These are phyloP conservation scores for Andrena haemorrhoa DNA, from an alignment of 2,888 invertebrate species.

Conservation along the genomic window DNA sequence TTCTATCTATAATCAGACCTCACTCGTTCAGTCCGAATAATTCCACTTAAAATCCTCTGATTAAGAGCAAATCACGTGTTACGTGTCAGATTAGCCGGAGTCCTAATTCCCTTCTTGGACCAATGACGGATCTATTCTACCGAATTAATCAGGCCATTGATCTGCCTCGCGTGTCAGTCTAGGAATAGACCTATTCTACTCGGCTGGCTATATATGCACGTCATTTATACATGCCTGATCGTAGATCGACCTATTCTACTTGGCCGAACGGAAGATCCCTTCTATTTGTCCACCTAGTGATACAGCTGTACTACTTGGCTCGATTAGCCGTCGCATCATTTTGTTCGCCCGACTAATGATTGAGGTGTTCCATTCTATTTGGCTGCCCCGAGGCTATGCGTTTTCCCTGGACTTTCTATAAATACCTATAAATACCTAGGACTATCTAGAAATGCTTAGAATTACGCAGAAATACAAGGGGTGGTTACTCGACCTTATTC, in stretches of 20 bases:
- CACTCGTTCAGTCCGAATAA: not conserved
- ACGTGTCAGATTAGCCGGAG: not conserved
- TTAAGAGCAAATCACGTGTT: not conserved
- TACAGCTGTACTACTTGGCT: constrained; percentile 6
- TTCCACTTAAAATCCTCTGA: not conserved
- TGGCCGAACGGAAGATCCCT: not conserved
- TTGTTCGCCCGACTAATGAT: not conserved
- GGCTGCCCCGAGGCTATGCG: not conserved
- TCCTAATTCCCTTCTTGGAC: not conserved
- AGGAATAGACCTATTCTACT: not conserved
- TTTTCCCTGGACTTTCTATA: not conserved
- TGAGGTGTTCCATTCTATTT: not conserved
- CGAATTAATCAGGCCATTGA: not conserved
- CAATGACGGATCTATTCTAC: not conserved
- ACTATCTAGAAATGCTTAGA: no score
- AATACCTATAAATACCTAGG: not conserved
- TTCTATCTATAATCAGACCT: not conserved
- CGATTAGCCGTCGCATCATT: not conserved
- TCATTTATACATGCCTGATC: not conserved
- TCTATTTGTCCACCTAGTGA: constrained; percentile 14
- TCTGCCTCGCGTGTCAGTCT: not conserved
- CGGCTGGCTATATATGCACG: not conserved
- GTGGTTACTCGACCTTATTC: no score
- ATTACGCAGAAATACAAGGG: no score
- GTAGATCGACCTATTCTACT: constrained; percentile 15